These are phyloP conservation scores for Plestiodon gilberti DNA, from an alignment of 2,113 vertebrate genomes.

Conservation along the genomic window DNA sequence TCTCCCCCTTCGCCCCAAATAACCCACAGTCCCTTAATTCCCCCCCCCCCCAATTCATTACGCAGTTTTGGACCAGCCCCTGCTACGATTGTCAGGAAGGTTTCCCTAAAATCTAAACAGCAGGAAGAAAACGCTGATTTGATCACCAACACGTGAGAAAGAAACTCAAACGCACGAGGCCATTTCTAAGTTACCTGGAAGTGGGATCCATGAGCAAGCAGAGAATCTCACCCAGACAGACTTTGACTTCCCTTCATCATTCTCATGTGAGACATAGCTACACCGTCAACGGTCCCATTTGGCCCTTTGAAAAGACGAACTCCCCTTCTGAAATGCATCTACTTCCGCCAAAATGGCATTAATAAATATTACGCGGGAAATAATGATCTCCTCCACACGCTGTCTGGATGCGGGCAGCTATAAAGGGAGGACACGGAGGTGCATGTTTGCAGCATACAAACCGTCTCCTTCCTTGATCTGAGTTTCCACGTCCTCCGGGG, in stretches of 20 bases:
- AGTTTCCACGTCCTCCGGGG: not conserved
- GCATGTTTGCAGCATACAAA: conserved; percentile 19
- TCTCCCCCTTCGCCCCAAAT: not conserved
- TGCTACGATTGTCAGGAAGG: not conserved
- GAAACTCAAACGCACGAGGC: too few species aligned
- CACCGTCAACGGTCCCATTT: too few species aligned
- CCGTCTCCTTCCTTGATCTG: not conserved
- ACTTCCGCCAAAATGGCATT: not conserved
- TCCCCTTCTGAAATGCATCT: not conserved
- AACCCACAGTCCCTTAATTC: not conserved
- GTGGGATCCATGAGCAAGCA: not conserved
- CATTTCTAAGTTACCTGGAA: not conserved
- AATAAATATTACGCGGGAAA: conserved; percentile 11
- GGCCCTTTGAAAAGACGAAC: not conserved
- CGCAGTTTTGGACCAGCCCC: not conserved
- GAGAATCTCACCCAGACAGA: too few species aligned
- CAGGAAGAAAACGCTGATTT: not conserved
- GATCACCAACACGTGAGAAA: too few species aligned
- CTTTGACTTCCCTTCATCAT: too few species aligned
- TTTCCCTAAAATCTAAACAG: too few species aligned
- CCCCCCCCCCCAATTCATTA: not conserved
- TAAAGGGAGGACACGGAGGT: not conserved
- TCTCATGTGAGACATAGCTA: not conserved
- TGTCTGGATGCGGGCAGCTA: conserved; percentile 17
- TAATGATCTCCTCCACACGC: not conserved